Evolutionary conservation across 1,140 invertebrate genomes (phyloP).

Genomic region (Rhopalosiphum padi): DNA sequence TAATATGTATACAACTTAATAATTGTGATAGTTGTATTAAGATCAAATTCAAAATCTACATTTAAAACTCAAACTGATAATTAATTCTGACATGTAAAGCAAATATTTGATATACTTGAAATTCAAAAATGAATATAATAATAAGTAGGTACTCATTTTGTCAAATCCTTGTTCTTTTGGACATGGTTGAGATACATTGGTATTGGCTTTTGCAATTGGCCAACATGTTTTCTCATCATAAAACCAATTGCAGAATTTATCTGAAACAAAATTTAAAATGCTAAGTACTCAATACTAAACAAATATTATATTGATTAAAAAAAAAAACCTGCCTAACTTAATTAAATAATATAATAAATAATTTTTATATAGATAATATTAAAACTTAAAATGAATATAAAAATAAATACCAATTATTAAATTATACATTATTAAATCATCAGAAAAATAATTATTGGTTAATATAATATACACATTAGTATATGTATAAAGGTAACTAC

Average conservation of each 20-base stretch:
- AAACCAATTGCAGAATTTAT: slow-evolving; percentile 41
- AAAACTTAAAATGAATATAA: not conserved
- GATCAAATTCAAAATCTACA: not conserved
- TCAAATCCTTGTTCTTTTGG: slow-evolving; percentile 55
- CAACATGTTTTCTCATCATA: slow-evolving; percentile 51
- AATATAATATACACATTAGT: too few species aligned
- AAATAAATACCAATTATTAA: not conserved
- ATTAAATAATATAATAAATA: not conserved
- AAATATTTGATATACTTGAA: not conserved
- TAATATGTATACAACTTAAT: not conserved
- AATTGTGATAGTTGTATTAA: not conserved
- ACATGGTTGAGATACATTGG: slow-evolving; percentile 39
- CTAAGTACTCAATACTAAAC: not conserved
- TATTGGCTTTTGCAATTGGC: slow-evolving; percentile 44
- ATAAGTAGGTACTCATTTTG: slow-evolving; percentile 43
- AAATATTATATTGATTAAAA: not conserved
- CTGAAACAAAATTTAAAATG: not conserved
- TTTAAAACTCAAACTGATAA: not conserved
- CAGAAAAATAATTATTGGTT: too few species aligned
- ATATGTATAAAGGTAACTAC: too few species aligned
- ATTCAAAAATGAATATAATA: not conserved
- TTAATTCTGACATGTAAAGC: not conserved
- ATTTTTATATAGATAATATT: not conserved
- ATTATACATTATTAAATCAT: not conserved
- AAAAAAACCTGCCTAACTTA: not conserved